phyloP scores from a whole-genome alignment of 2,113 vertebrate species.

The Progne subis region DNA sequence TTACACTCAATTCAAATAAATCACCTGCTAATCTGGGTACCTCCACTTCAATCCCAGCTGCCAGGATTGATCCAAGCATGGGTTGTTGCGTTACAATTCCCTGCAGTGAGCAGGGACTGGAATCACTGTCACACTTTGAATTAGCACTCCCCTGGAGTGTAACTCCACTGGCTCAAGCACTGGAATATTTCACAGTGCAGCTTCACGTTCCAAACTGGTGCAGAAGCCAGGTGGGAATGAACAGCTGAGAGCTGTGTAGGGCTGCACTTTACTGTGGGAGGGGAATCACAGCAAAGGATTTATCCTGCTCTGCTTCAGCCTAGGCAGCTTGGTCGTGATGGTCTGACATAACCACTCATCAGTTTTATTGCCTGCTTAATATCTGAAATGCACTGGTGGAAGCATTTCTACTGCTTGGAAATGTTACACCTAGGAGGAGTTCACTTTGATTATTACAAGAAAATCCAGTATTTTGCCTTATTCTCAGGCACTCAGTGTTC shows the following conservation, averaged over 20 bases:
- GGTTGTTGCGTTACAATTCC: background rate
- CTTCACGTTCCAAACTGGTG: background rate
- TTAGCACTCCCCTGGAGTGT: no score
- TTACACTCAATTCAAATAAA: background rate
- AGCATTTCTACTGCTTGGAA: background rate
- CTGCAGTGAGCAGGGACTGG: background rate
- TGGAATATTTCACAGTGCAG: background rate
- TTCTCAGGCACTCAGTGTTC: background rate
- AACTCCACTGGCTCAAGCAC: background rate
- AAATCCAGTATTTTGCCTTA: background rate
- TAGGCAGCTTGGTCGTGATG: background rate
- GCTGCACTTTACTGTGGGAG: background rate
- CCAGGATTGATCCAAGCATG: rapidly evolving
- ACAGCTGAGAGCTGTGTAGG: background rate
- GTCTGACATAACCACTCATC: background rate
- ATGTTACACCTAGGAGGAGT: background rate
- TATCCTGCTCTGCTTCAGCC: background rate
- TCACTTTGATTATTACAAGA: background rate
- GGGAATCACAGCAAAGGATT: background rate
- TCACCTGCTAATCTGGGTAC: background rate
- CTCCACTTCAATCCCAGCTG: background rate
- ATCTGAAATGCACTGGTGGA: background rate
- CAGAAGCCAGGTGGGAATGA: background rate
- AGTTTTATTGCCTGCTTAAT: background rate
- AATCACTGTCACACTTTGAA: background rate